phyloP scores from a whole-genome alignment of 2,888 invertebrate species.

The Choristoneura rosaceana region DNA sequence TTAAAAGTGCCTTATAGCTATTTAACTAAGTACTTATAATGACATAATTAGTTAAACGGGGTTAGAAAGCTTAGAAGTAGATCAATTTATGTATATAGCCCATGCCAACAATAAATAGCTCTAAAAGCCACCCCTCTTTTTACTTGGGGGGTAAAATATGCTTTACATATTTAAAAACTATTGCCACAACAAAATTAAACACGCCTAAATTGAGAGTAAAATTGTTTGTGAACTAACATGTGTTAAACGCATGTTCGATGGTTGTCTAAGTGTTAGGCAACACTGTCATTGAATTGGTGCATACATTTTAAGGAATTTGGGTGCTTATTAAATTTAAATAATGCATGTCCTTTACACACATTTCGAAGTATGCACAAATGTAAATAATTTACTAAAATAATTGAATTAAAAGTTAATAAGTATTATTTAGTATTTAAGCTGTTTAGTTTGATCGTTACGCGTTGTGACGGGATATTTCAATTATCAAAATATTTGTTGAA shows the following conservation, averaged over 20 bases:
- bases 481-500: background rate
- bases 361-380: background rate
- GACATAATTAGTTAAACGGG: background rate
- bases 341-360: background rate
- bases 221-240: too few species aligned
- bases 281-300: background rate
- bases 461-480: too few species aligned
- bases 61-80: background rate
- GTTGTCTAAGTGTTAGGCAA: too few species aligned
- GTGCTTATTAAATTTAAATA: conserved; percentile 2
- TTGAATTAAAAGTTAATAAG: background rate
- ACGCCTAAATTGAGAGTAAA: too few species aligned
- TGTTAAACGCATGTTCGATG: too few species aligned
- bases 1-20: conserved; percentile 13
- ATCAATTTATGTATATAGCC: too few species aligned
- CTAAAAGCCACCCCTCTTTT: too few species aligned
- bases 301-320: background rate
- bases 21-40: background rate
- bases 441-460: background rate
- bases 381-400: background rate
- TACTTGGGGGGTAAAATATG: too few species aligned
- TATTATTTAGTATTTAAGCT: conserved; percentile 6
- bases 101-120: too few species aligned
- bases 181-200: too few species aligned
- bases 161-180: too few species aligned